Conservation (phyloP, 2,113 vertebrate species). For the Odontesthes bonariensis region DNA sequence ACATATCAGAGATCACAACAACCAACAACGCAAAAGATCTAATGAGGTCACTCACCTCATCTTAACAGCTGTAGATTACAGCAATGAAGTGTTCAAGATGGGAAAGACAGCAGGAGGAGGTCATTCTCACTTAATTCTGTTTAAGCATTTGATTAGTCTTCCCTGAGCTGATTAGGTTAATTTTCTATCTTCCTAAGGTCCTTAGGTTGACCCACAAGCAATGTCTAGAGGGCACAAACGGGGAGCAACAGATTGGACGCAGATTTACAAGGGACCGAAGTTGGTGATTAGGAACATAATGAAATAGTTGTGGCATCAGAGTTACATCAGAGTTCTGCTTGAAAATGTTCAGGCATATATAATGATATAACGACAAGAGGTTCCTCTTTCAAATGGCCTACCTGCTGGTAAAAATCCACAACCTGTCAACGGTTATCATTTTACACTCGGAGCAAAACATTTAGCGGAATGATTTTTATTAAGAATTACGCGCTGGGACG, state of each 20-base stretch:
- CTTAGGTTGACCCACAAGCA: constrained; percentile 52
- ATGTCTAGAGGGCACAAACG: constrained; percentile 38
- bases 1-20: constrained; percentile 27
- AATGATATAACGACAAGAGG: constrained; percentile 2
- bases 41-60: constrained; percentile 64
- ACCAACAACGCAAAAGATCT: constrained; percentile 38
- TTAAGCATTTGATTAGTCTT: constrained; percentile 77
- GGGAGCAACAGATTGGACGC: constrained; percentile 67
- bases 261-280: constrained; percentile 58
- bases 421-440: constrained; percentile 15
- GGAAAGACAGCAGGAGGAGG: constrained; percentile 55
- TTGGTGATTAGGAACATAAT: constrained; percentile 19
- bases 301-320: constrained; percentile 59
- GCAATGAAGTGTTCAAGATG: constrained; percentile 67
- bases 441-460: constrained; percentile 11
- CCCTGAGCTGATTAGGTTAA: constrained; percentile 75
- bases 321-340: not conserved
- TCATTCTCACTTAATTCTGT: constrained; percentile 75
- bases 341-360: not conserved
- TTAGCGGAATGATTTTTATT: constrained; percentile 12
- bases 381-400: constrained; percentile 19
- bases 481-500: not conserved
- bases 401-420: constrained; percentile 5
- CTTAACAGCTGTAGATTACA: constrained; percentile 65
- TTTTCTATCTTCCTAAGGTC: constrained; percentile 58